A percentile compares a stretch with the other conserved stretches of the same genome.
Conservation (phyloP, 1,140 invertebrate genomes). For the Neodiprion lecontei region DNA sequence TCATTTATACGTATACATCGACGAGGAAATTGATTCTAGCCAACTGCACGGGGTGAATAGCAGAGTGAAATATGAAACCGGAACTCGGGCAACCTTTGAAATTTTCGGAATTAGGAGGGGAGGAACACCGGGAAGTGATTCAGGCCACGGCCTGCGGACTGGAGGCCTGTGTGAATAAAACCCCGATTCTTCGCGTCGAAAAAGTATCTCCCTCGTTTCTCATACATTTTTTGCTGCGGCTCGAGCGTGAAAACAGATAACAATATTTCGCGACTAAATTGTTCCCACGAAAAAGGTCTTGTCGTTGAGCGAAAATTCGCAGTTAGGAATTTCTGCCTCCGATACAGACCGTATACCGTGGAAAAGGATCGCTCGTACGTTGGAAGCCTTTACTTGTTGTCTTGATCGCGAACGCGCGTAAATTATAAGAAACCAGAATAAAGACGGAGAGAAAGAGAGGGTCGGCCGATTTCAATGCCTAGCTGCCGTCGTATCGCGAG, state of each 20-base stretch:
- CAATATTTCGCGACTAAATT: neutral
- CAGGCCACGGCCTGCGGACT: neutral
- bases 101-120: neutral
- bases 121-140: too few species aligned
- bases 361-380: neutral
- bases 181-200: neutral
- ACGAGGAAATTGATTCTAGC: conserved; percentile 13
- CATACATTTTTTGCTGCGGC: neutral
- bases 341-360: too few species aligned
- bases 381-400: neutral
- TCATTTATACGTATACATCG: conserved; percentile 19
- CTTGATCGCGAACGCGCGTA: neutral
- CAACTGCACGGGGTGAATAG: neutral
- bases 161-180: neutral
- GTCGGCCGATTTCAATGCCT: neutral
- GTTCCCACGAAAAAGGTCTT: too few species aligned
- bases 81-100: conserved; percentile 1
- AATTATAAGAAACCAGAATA: neutral
- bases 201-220: neutral
- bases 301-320: too few species aligned
- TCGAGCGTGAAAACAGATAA: neutral
- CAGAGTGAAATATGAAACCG: neutral
- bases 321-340: too few species aligned
- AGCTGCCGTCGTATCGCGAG: too few species aligned
- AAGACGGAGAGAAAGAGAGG: neutral